Evolutionary conservation across 2,797 vertebrate genomes (phyloP).

Genomic region (Apogon talboti): DNA sequence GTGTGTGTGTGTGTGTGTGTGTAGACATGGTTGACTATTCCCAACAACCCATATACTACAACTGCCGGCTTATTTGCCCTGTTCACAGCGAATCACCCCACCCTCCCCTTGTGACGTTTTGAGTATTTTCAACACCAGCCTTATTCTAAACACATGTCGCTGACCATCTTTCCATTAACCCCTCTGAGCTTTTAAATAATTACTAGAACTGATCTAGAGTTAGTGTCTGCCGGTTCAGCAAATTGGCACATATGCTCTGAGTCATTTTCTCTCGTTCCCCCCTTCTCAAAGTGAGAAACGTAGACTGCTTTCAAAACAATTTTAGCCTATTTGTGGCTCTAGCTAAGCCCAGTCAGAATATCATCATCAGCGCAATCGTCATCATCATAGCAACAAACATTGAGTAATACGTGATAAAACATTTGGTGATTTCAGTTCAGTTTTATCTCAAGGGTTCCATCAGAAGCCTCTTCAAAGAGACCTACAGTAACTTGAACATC

Average conservation of each 20-base stretch:
- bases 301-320: constrained; percentile 58
- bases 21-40: constrained; percentile 36
- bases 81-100: constrained; percentile 41
- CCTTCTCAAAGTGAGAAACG: constrained; percentile 60
- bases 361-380: constrained; percentile 51
- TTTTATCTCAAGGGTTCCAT: constrained; percentile 4
- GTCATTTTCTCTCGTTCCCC: constrained; percentile 68
- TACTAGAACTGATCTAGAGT: constrained; percentile 42
- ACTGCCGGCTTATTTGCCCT: constrained; percentile 62
- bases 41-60: constrained; percentile 46
- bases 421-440: constrained; percentile 11
- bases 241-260: constrained; percentile 53
- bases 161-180: constrained; percentile 39
- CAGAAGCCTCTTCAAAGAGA: constrained; percentile 7
- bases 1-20: constrained; percentile 13
- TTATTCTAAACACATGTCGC: constrained; percentile 40
- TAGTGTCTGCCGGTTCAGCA: constrained; percentile 47
- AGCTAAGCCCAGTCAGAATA: constrained; percentile 52
- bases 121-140: constrained; percentile 38
- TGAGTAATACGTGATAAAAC: constrained; percentile 58
- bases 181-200: constrained; percentile 31
- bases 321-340: constrained; percentile 67
- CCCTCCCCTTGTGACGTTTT: constrained; percentile 45
- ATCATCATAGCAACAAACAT: constrained; percentile 51
- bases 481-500: constrained; percentile 23